phyloP scores from a whole-genome alignment of 2,888 invertebrate genomes.

The Eulithis testata region DNA sequence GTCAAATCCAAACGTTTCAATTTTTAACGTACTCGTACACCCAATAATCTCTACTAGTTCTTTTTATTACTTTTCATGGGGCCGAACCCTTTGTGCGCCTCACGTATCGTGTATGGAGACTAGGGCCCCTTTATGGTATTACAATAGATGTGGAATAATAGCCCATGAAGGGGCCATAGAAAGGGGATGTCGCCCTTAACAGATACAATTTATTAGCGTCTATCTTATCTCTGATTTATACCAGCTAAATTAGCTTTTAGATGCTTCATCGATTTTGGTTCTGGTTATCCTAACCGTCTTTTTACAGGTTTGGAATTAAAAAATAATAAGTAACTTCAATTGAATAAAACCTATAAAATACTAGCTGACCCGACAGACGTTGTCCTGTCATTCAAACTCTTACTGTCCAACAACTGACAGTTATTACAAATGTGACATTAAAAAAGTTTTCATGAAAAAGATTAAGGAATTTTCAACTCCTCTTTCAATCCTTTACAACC shows the following conservation, averaged over 20 bases:
- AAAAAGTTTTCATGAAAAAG: too few species aligned
- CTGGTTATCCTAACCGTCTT: not conserved
- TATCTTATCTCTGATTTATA: conserved; percentile 49
- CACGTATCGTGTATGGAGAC: conserved; percentile 62
- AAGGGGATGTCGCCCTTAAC: conserved; percentile 53
- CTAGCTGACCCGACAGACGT: too few species aligned
- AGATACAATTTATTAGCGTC: conserved; percentile 52
- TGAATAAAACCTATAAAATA: too few species aligned
- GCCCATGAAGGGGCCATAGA: conserved; percentile 49
- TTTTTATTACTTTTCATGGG: conserved; percentile 62
- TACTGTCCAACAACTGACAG: too few species aligned
- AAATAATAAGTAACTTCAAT: too few species aligned
- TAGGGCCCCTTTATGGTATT: conserved; percentile 53
- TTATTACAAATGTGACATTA: too few species aligned
- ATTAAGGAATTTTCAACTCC: too few species aligned
- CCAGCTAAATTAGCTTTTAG: conserved; percentile 25
- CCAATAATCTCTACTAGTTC: conserved; percentile 51
- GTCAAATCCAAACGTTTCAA: conserved; percentile 67
- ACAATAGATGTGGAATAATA: conserved; percentile 51
- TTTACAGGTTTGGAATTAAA: too few species aligned
- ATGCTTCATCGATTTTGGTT: not conserved
- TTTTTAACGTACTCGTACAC: conserved; percentile 44
- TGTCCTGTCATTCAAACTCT: too few species aligned
- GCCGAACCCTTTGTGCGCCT: conserved; percentile 71
- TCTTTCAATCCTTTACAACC: too few species aligned